Evolutionary conservation across 2,888 invertebrate genomes (phyloP).

Genomic region (Drosophila atripex): DNA sequence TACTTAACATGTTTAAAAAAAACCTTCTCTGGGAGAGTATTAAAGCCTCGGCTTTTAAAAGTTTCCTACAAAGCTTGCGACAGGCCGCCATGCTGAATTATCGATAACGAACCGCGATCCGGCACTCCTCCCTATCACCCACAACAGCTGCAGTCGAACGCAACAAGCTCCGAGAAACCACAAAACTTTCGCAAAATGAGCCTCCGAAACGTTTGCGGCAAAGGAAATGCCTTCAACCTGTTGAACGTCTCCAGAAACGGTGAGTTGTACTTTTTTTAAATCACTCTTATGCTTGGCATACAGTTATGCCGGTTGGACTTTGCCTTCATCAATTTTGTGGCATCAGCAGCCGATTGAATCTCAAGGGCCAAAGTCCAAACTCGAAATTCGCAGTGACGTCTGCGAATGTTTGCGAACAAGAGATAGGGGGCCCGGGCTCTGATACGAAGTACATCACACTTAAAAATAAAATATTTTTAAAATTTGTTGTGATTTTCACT

Average conservation of each 20-base stretch:
- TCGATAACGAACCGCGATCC: slow-evolving; percentile 17
- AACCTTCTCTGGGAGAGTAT: not conserved
- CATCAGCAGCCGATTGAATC: slow-evolving; percentile 28
- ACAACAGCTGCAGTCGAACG: slow-evolving; percentile 30
- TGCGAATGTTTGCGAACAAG: not conserved
- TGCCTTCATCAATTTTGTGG: slow-evolving; percentile 26
- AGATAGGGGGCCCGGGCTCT: not conserved
- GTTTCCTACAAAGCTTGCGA: not conserved
- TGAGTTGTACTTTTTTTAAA: slow-evolving; percentile 37
- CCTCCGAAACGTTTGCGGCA: slow-evolving; percentile 59
- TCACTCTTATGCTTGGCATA: too few species aligned
- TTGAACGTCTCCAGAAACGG: slow-evolving; percentile 49
- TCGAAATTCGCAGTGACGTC: slow-evolving; percentile 38
- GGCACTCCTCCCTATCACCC: slow-evolving; percentile 11
- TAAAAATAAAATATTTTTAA: not conserved
- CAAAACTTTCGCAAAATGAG: slow-evolving; percentile 52
- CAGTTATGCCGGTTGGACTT: slow-evolving; percentile 32
- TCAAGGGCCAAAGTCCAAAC: slow-evolving; percentile 65
- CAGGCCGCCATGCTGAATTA: not conserved
- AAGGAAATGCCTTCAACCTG: slow-evolving; percentile 33
- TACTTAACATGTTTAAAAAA: too few species aligned
- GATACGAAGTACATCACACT: not conserved
- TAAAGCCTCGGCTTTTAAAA: not conserved
- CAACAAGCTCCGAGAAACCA: slow-evolving; percentile 15
- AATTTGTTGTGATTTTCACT: not conserved